A percentile compares a stretch with the other conserved stretches of the same genome.
Conservation (phyloP, 2,797 vertebrate genomes). For the Synaphobranchus kaupii region DNA sequence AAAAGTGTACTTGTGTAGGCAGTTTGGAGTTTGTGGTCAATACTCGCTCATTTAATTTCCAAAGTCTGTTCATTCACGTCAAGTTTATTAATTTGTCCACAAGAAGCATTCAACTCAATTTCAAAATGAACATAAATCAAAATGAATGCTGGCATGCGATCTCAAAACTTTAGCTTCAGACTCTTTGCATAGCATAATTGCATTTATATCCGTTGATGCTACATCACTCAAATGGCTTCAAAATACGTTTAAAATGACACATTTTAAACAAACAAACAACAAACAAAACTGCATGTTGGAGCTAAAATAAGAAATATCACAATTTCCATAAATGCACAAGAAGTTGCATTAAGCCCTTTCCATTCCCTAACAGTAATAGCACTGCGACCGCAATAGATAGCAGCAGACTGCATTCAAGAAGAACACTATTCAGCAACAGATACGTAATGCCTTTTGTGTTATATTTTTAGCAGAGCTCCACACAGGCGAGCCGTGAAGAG, state of each 20-base stretch:
- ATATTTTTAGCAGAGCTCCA: slow-evolving; percentile 33
- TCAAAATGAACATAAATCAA: background rate
- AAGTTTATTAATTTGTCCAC: background rate
- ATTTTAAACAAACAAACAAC: background rate
- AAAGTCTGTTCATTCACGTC: background rate
- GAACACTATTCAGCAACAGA: background rate
- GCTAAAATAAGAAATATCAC: background rate
- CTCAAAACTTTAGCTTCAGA: background rate
- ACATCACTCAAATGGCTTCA: background rate
- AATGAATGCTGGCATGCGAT: no score
- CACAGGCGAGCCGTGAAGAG: slow-evolving; percentile 23
- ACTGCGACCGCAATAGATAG: background rate
- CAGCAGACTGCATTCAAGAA: background rate
- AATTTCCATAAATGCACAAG: background rate
- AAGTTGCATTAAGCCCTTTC: background rate
- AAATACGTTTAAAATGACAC: background rate
- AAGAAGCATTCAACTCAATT: background rate
- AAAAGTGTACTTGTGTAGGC: background rate
- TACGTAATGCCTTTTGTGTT: background rate
- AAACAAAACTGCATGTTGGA: background rate
- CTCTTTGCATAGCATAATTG: background rate
- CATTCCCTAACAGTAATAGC: background rate
- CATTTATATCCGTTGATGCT: background rate
- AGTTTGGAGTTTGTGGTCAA: slow-evolving; percentile 20
- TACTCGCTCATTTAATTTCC: background rate